phyloP scores from a whole-genome alignment of 1,140 invertebrate genomes.

The Thereuonema tuberculata region DNA sequence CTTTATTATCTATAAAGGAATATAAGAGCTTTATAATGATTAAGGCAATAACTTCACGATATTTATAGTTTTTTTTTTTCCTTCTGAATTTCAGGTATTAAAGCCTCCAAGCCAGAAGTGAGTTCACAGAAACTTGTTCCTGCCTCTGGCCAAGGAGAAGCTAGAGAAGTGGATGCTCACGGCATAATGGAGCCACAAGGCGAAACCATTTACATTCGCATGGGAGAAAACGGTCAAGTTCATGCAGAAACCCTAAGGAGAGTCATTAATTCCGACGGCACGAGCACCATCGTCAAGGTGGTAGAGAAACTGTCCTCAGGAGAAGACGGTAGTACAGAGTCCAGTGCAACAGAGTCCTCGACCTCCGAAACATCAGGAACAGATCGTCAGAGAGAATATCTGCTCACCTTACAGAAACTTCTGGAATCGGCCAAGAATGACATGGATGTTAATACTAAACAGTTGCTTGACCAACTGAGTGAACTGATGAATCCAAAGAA shows the following conservation, averaged over 20 bases:
- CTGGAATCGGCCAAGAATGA: slow-evolving; percentile 9
- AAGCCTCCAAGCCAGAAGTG: neutral
- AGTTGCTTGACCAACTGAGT: slow-evolving; percentile 2
- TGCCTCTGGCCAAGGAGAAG: neutral
- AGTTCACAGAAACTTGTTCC: neutral
- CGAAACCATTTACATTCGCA: neutral
- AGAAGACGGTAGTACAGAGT: neutral
- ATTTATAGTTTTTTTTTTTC: neutral
- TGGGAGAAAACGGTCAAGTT: neutral
- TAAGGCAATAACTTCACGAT: neutral
- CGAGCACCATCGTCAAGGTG: neutral
- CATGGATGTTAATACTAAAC: slow-evolving; percentile 2
- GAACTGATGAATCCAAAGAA: slow-evolving; percentile 9
- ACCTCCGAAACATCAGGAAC: neutral
- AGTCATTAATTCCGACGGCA: neutral
- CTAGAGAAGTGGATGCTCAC: neutral
- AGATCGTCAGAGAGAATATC: slow-evolving; percentile 8
- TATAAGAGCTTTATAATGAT: neutral
- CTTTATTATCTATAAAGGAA: neutral
- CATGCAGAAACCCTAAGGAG: neutral
- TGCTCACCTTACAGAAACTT: slow-evolving; percentile 4
- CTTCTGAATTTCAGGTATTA: neutral
- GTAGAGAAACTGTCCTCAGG: neutral
- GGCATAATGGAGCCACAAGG: neutral
- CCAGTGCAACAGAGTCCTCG: neutral